Evolutionary conservation across 1,140 invertebrate genomes (phyloP).

Genomic region (Nasonia longicornis): DNA sequence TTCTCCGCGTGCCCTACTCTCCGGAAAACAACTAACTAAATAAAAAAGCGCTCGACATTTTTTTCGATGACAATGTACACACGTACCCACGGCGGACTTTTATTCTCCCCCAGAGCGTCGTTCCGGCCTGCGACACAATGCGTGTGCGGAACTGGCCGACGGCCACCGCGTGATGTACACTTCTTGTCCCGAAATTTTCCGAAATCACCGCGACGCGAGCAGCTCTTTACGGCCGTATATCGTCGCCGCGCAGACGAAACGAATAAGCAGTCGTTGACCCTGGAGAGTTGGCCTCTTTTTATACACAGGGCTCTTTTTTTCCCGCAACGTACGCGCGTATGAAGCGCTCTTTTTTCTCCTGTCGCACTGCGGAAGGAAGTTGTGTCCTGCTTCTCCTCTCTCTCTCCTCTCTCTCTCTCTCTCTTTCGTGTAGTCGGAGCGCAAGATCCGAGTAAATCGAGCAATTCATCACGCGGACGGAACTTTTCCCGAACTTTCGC

Average conservation of each 20-base stretch:
- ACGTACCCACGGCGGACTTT: neutral
- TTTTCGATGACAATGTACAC: constrained; percentile 3
- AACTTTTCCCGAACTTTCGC: neutral
- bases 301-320: too few species aligned
- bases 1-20: too few species aligned
- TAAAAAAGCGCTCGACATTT: neutral
- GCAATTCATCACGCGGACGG: neutral
- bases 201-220: neutral
- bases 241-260: neutral
- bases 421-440: neutral
- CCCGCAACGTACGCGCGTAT: too few species aligned
- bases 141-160: neutral
- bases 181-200: neutral
- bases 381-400: neutral
- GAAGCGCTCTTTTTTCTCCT: neutral
- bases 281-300: neutral
- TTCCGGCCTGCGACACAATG: neutral
- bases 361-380: neutral
- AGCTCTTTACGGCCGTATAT: neutral
- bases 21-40: neutral
- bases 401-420: neutral
- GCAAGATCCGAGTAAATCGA: neutral
- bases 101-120: neutral
- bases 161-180: neutral
- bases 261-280: neutral